phyloP scores from a whole-genome alignment of 2,113 vertebrate genomes.

The Urocolius indicus region DNA sequence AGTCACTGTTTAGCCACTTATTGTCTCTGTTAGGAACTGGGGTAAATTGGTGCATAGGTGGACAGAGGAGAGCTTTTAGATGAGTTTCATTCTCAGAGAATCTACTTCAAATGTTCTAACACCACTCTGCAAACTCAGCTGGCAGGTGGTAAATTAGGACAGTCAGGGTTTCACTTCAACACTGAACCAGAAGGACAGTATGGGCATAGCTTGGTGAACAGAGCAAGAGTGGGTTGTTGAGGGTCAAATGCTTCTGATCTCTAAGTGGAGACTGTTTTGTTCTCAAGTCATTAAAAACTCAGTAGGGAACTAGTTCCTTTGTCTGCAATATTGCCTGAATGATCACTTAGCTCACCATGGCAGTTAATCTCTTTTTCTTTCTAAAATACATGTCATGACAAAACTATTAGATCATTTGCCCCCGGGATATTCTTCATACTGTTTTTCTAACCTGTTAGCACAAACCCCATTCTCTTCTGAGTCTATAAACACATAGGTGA shows the following conservation, averaged over 20 bases:
- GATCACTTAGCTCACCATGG: constrained; percentile 28
- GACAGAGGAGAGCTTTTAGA: neutral
- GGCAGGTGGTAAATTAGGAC: neutral
- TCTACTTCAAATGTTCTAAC: neutral
- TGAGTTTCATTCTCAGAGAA: neutral
- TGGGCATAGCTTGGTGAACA: neutral
- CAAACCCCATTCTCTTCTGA: neutral
- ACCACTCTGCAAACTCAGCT: neutral
- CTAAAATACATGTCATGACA: constrained; percentile 23
- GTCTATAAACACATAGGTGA: neutral
- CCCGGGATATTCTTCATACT: neutral
- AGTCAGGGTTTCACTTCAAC: neutral
- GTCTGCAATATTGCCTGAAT: neutral
- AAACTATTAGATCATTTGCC: constrained; percentile 37
- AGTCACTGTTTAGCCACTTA: neutral
- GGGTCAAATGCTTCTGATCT: neutral
- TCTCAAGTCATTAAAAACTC: constrained; percentile 17
- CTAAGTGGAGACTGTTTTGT: neutral
- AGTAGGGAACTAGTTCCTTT: neutral
- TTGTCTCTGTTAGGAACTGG: neutral
- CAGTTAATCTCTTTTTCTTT: constrained; percentile 29
- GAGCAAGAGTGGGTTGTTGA: neutral
- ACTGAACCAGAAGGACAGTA: neutral
- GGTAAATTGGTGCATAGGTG: neutral
- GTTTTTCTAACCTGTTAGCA: constrained; percentile 34